Evolutionary conservation across 2,113 vertebrate genomes (phyloP), one percentile per base, ranked within the genome.

Genomic region (Gymnarchus niloticus): DNA sequence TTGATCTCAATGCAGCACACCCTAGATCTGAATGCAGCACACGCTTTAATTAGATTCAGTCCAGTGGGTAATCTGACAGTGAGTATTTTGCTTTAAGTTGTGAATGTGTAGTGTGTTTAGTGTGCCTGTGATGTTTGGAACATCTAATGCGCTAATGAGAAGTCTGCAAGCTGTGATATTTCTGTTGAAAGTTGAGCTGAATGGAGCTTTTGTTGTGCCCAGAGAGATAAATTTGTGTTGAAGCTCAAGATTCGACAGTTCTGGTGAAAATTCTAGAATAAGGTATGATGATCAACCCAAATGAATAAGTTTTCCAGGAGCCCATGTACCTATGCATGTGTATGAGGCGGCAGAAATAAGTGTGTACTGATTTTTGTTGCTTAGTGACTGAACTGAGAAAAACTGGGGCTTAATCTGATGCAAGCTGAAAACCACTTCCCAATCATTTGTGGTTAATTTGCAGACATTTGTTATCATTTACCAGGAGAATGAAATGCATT

Each of bases 381-480:
- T 61, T 25, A 14, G 52, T 54, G 57, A 25, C 57, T 25, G 14
- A 6, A 61, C n/a, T 25, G 7, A 1, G 52, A 54, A 54, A 54
- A 0, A 14, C 7, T 61, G 57, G 23, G n/a, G 6, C 7, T 8
- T 61, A n/a, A 61, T 23, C 8, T 21, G 2, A 25, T 4, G 23
- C 23, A 6, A 23, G 6, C 1, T 61, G 23, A n/a, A 54, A 61
- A 6, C n/a, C 57, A 61, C 3, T 23, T 23, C 1, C 6, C 1
- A 23, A 2, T n/a, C 57, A 25, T 61, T 25, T 6, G 1, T 61
- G n/a, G 28, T 95, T 95, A 89, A 94, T 54, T 54, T 54, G 8
- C n/a, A 12, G 2, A 54, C 14, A 54, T 54, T 54, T 54, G 51
- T 54, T 14, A 54, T 54, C 2, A 54, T 12, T 4, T 12, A 54